These are phyloP conservation scores for Euzophera pinguis DNA, from an alignment of 2,888 invertebrate genomes.

Conservation along the genomic window DNA sequence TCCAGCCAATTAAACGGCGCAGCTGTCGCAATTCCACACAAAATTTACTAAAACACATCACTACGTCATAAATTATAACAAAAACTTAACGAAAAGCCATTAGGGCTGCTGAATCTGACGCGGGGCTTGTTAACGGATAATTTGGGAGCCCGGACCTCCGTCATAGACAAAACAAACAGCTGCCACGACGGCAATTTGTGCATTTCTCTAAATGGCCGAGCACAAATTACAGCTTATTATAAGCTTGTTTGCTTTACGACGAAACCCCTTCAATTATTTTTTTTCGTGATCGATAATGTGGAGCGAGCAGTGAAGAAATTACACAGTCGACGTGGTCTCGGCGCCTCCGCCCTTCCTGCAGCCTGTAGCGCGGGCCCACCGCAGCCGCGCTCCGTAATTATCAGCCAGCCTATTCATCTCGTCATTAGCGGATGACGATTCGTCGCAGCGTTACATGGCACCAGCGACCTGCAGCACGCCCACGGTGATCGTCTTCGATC, in stretches of 20 bases:
- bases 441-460: conserved; percentile 21
- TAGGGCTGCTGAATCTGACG: conserved; percentile 80
- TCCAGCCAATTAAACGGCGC: conserved; percentile 56
- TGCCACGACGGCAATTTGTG: conserved; percentile 74
- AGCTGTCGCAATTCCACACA: conserved; percentile 64
- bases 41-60: conserved; percentile 64
- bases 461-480: neutral
- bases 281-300: conserved; percentile 76
- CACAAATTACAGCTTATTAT: conserved; percentile 80
- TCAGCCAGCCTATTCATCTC: conserved; percentile 32
- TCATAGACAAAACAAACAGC: conserved; percentile 80
- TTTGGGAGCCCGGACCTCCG: conserved; percentile 74
- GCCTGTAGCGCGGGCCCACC: conserved; percentile 30
- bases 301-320: conserved; percentile 76
- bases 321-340: conserved; percentile 63
- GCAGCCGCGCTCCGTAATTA: conserved; percentile 35
- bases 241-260: conserved; percentile 80
- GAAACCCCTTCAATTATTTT: conserved; percentile 78
- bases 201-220: conserved; percentile 79
- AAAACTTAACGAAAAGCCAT: conserved; percentile 79
- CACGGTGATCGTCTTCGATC: conserved; percentile 41
- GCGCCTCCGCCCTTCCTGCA: conserved; percentile 63
- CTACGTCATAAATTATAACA: conserved; percentile 73
- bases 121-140: conserved; percentile 78
- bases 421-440: conserved; percentile 41